Evolutionary conservation across 1,140 invertebrate species (phyloP).

Genomic region (Reticulitermes speratus): DNA sequence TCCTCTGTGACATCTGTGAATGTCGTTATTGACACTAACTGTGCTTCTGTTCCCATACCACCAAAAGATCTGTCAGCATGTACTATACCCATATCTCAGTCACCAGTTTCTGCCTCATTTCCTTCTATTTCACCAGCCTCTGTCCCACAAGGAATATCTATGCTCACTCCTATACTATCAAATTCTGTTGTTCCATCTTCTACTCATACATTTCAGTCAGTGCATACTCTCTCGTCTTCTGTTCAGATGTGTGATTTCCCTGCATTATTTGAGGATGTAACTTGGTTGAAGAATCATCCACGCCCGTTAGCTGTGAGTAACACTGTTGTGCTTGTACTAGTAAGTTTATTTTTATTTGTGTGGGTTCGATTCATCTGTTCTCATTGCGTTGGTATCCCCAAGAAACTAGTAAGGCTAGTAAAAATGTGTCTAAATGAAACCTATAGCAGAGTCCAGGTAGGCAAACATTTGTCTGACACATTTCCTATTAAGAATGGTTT

Average conservation of each 20-base stretch:
- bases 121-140: not conserved
- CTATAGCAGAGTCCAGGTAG: too few species aligned
- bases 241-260: constrained; percentile 10
- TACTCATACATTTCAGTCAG: not conserved
- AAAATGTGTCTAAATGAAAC: too few species aligned
- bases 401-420: too few species aligned
- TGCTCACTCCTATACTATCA: not conserved
- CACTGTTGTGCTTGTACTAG: not conserved
- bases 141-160: not conserved
- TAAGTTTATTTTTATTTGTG: too few species aligned
- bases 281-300: constrained; percentile 18
- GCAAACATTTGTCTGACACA: too few species aligned
- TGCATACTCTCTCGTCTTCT: not conserved
- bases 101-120: not conserved
- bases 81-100: not conserved
- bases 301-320: not conserved
- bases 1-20: not conserved
- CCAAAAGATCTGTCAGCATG: not conserved
- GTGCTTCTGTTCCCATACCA: not conserved
- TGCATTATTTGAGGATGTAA: not conserved
- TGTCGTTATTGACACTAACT: not conserved
- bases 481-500: too few species aligned
- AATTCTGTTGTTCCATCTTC: not conserved
- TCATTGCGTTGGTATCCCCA: too few species aligned
- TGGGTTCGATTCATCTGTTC: too few species aligned